Conservation (phyloP, 1,140 invertebrate genomes). For the Pinna nobilis region DNA sequence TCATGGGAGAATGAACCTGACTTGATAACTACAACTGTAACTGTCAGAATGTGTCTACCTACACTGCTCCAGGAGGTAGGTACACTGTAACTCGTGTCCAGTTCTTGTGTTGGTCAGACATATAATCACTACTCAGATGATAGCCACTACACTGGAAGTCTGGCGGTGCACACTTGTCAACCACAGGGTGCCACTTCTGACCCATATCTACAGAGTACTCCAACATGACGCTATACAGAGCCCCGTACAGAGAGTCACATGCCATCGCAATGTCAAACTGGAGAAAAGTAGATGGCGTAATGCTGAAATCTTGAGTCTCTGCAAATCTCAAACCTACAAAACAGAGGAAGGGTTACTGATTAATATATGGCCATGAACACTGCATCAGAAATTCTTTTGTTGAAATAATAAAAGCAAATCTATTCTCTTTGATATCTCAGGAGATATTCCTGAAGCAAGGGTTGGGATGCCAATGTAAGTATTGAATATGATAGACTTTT, state of each 20-base stretch:
- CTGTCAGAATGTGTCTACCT: constrained; percentile 36
- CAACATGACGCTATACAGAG: constrained; percentile 65
- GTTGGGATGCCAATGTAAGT: too few species aligned
- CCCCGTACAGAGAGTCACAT: constrained; percentile 67
- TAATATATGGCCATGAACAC: too few species aligned
- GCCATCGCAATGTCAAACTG: constrained; percentile 76
- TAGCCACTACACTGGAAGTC: constrained; percentile 73
- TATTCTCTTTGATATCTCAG: too few species aligned
- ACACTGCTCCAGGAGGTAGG: constrained; percentile 73
- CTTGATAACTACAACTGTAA: not conserved
- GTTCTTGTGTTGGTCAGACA: constrained; percentile 71
- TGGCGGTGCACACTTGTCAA: constrained; percentile 73
- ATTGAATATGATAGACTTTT: too few species aligned
- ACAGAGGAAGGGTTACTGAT: not conserved
- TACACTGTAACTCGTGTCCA: constrained; percentile 74
- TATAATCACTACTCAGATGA: constrained; percentile 71
- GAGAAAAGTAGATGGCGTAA: constrained; percentile 73
- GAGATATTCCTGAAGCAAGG: too few species aligned
- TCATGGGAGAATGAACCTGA: not conserved
- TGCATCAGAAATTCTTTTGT: too few species aligned
- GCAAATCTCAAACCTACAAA: constrained; percentile 66
- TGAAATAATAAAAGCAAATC: too few species aligned
- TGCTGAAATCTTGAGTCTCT: constrained; percentile 75
- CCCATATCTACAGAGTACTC: constrained; percentile 76
- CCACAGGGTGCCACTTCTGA: constrained; percentile 72